Evolutionary conservation across 2,113 vertebrate species (phyloP).

Genomic region (Tychaedon coryphoeus): DNA sequence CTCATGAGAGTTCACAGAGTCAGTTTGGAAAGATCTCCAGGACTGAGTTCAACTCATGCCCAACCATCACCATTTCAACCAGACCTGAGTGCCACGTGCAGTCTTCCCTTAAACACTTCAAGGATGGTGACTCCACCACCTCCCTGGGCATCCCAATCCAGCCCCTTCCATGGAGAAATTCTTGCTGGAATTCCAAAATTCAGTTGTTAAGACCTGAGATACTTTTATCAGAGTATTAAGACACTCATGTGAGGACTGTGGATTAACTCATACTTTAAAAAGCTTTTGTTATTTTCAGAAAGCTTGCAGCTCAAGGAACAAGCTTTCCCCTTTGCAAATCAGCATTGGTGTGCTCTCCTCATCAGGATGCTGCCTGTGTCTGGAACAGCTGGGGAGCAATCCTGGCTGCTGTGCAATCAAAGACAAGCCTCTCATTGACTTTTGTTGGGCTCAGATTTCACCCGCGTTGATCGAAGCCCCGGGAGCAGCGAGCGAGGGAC

Average conservation of each 20-base stretch:
- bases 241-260: background rate
- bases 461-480: background rate
- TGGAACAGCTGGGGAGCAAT: slow-evolving; percentile 33
- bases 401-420: background rate
- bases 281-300: background rate
- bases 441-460: slow-evolving; percentile 11
- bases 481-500: background rate
- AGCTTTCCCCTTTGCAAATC: background rate
- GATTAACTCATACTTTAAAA: background rate
- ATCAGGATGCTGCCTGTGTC: background rate
- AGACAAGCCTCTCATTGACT: slow-evolving; percentile 48
- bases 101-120: background rate
- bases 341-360: background rate
- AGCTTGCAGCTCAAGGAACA: background rate
- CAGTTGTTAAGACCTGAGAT: background rate
- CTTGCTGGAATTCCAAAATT: background rate
- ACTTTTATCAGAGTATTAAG: background rate
- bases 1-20: rapidly evolving
- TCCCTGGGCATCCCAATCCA: background rate
- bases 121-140: background rate
- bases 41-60: rapidly evolving
- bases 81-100: rapidly evolving
- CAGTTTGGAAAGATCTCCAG: background rate
- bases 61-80: background rate
- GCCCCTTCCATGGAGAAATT: background rate